Evolutionary conservation across 2,888 invertebrate species (phyloP).

Genomic region (Hypena proboscidalis): DNA sequence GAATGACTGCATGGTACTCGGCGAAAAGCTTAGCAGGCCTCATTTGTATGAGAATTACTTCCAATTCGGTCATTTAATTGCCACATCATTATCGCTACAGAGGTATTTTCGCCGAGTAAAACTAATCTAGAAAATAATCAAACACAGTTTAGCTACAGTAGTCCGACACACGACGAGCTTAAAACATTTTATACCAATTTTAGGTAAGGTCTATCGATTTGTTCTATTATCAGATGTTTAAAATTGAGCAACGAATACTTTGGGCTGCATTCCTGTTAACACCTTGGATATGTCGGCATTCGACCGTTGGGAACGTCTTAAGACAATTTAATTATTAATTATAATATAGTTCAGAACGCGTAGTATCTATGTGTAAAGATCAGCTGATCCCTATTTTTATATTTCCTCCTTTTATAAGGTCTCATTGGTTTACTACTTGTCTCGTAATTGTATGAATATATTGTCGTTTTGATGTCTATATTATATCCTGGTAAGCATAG

Average conservation of each 20-base stretch:
- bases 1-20: conserved; percentile 8
- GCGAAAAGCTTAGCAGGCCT: not conserved
- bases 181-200: conserved; percentile 64
- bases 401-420: conserved; percentile 7
- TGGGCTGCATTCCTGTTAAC: conserved; percentile 58
- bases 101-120: conserved; percentile 2
- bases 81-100: too few species aligned
- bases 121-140: conserved; percentile 14
- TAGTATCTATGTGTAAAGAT: conserved; percentile 1
- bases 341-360: not conserved
- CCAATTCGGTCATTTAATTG: too few species aligned
- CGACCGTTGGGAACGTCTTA: not conserved
- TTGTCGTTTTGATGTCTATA: conserved; percentile 6
- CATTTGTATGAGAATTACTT: too few species aligned
- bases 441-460: not conserved
- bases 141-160: conserved; percentile 60
- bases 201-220: conserved; percentile 56
- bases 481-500: conserved; percentile 1
- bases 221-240: conserved; percentile 67
- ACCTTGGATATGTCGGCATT: conserved; percentile 5
- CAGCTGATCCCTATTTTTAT: conserved; percentile 12
- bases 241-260: conserved; percentile 64
- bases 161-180: conserved; percentile 72
- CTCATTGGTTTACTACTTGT: conserved; percentile 2
- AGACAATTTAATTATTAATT: conserved; percentile 1